Evolutionary conservation across 2,113 vertebrate species (phyloP), one percentile per base, ranked within the genome.

Genomic region (Semicossyphus pulcher): DNA sequence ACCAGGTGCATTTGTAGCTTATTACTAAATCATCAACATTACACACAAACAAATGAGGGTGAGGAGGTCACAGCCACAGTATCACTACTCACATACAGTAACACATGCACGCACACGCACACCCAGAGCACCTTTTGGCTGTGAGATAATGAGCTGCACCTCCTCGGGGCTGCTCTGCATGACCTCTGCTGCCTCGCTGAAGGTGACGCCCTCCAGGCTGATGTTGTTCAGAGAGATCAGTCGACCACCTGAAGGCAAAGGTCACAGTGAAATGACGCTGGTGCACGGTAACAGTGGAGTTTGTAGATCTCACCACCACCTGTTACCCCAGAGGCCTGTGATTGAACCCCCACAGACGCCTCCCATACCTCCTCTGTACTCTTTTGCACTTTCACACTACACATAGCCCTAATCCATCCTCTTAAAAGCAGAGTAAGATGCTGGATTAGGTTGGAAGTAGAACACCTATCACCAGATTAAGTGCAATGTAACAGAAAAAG

Each of bases 191-290:
- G 94, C 96, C 59, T 94, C 94, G 18, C 86, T 94, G 80, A 97
- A 97, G 0, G 96, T 94, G 78, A 95, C 90, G 0, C 96, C 96
- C 76, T 97, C 96, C 21, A 98, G 92, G 80, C 95, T 95, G 88
- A 93, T 92, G 67, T 94, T 94, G 88, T 98, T 97, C 80, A 98
- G 91, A 66, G 97, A 97, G 70, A 98, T 95, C 71, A 97, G 93
- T 48, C 94, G 93, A 42, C 95, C 95, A 57, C 96, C 96, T 98
- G 76, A 44, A 34, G 64, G 60, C 62, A 83, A 87, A 91, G 83
- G 87, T 86, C 82, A 86, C 12, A 34, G 57, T 68, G 36, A 78
- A 65, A 71, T 16, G 6, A 7, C 16, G 45, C 29, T 10, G 29
- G 76, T 51, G 72, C 80, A 64, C 56, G 28, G 25, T 78, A 21